These are phyloP conservation scores for Gadus chalcogrammus DNA, from an alignment of 2,113 vertebrate genomes.

Conservation along the genomic window DNA sequence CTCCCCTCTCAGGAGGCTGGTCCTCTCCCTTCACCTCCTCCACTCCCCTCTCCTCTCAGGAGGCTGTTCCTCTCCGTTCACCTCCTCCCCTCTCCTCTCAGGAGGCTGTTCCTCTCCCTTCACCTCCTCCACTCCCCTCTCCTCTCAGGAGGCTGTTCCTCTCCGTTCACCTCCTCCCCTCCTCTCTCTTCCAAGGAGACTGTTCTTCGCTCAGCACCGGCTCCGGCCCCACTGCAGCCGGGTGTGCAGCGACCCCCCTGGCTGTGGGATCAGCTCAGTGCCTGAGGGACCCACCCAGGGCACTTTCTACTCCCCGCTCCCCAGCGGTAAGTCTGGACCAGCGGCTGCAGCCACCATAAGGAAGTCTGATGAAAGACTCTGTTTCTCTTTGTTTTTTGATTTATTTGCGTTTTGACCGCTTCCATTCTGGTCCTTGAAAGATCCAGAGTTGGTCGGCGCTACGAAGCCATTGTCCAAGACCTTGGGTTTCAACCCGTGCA, in stretches of 20 bases:
- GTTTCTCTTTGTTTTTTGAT: not conserved
- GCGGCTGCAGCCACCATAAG: slow-evolving; percentile 7
- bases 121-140: too few relatives aligned
- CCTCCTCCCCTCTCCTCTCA: too few relatives aligned
- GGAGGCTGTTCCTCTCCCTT: too few relatives aligned
- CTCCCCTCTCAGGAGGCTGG: slow-evolving; percentile 47
- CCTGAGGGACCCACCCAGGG: slow-evolving; percentile 86
- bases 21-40: too few relatives aligned
- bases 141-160: not conserved
- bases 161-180: not conserved
- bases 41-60: too few relatives aligned
- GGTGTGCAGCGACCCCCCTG: slow-evolving; percentile 81
- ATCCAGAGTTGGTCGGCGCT: slow-evolving; percentile 41
- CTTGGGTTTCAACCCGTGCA: slow-evolving; percentile 89
- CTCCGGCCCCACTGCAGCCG: slow-evolving; percentile 87
- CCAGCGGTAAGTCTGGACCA: slow-evolving; percentile 72
- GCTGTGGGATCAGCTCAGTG: slow-evolving; percentile 84
- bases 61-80: too few relatives aligned
- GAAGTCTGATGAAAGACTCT: not conserved
- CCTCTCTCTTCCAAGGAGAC: slow-evolving; percentile 69
- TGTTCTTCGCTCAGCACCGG: slow-evolving; percentile 87
- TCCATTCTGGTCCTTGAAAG: slow-evolving; percentile 38
- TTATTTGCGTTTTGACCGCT: not conserved
- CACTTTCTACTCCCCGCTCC: slow-evolving; percentile 82
- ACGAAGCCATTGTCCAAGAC: slow-evolving; percentile 69